phyloP scores from a whole-genome alignment of 2,888 invertebrate genomes.

The Anthophora plumipes region DNA sequence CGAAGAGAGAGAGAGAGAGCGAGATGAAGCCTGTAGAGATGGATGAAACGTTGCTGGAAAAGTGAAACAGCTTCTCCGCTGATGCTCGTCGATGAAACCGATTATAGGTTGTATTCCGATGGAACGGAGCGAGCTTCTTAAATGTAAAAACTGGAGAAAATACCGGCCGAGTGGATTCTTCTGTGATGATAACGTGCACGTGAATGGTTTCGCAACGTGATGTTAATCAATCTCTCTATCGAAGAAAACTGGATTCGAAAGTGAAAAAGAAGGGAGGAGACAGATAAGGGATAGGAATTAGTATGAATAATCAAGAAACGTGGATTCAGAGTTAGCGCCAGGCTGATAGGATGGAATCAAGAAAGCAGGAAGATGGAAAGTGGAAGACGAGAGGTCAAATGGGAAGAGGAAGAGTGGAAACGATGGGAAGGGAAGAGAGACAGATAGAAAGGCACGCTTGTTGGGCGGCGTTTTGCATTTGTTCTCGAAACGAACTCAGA shows the following conservation, averaged over 20 bases:
- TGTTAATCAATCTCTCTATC: too few relatives aligned
- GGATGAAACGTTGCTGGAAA: conserved; percentile 40
- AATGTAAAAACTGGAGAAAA: neutral
- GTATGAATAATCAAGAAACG: neutral
- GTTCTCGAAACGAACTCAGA: conserved; percentile 58
- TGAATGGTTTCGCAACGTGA: neutral
- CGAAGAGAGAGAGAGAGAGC: too few relatives aligned
- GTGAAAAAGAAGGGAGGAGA: neutral
- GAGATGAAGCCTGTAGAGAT: conserved; percentile 25
- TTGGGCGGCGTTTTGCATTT: conserved; percentile 43
- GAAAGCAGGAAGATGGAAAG: neutral
- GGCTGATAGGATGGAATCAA: neutral
- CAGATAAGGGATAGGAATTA: neutral
- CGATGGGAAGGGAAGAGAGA: neutral
- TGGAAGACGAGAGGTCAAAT: neutral
- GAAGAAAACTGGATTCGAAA: too few relatives aligned
- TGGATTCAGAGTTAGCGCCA: neutral
- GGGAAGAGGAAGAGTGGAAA: neutral
- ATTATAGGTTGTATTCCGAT: conserved; percentile 3
- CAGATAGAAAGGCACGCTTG: conserved; percentile 17
- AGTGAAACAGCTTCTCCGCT: conserved; percentile 16
- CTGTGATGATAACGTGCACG: neutral
- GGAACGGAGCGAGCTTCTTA: neutral
- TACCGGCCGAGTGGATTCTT: neutral
- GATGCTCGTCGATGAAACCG: conserved; percentile 24